A percentile compares a stretch with the other conserved stretches of the same genome.
Evolutionary conservation across 2,888 invertebrate species (phyloP).

Genomic region (Stenurella melanura): DNA sequence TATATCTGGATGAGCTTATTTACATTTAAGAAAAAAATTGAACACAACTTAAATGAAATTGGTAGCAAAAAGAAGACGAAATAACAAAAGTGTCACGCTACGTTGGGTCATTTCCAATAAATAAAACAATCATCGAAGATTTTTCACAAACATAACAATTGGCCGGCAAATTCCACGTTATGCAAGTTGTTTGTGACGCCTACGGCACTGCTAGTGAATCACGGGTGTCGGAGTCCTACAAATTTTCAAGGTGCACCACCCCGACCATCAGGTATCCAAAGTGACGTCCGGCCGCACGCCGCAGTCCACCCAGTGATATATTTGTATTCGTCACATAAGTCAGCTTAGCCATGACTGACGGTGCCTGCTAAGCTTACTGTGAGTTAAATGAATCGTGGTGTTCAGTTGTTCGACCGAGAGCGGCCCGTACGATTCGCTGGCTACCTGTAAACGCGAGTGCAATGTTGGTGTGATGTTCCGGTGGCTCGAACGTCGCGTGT

Average conservation of each 20-base stretch:
- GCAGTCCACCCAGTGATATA: slow-evolving; percentile 60
- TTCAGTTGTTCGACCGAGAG: slow-evolving; percentile 67
- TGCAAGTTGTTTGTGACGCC: not conserved
- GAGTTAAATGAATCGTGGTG: slow-evolving; percentile 67
- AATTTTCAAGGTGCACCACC: slow-evolving; percentile 20
- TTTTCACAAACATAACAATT: not conserved
- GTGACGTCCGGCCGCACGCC: slow-evolving; percentile 59
- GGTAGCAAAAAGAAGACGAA: too few species aligned
- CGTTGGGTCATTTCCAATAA: too few species aligned
- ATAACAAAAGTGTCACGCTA: too few species aligned
- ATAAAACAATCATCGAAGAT: not conserved
- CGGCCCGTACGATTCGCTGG: slow-evolving; percentile 61
- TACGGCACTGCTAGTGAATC: not conserved
- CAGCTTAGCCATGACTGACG: slow-evolving; percentile 64
- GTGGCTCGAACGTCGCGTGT: slow-evolving; percentile 43
- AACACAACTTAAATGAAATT: too few species aligned
- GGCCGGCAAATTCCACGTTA: not conserved
- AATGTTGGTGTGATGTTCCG: slow-evolving; percentile 46
- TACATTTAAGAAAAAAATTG: too few species aligned
- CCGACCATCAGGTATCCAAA: slow-evolving; percentile 16
- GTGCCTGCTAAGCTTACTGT: slow-evolving; percentile 29
- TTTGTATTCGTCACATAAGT: slow-evolving; percentile 70
- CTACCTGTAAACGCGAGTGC: slow-evolving; percentile 47
- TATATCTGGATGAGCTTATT: too few species aligned
- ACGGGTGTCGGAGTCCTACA: not conserved